Evolutionary conservation across 2,888 invertebrate genomes (phyloP).

Genomic region (Plusia festucae): DNA sequence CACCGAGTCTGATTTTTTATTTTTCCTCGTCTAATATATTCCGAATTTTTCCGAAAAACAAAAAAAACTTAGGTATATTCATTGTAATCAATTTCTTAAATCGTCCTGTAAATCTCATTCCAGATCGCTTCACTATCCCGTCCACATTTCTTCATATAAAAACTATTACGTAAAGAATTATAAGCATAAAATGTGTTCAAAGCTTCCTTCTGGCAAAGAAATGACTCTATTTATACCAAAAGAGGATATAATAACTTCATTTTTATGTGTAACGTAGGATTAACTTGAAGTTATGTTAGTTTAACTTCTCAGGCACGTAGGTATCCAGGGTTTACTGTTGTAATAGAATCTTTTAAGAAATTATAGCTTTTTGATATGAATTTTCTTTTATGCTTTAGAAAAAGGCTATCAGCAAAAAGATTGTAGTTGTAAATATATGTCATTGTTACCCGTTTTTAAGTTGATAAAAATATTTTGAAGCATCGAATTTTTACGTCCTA

Average conservation of each 20-base stretch:
- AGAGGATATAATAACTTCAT: constrained; percentile 13
- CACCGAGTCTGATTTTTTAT: too few relatives aligned
- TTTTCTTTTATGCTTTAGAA: background rate
- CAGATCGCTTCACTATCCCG: too few relatives aligned
- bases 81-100: too few relatives aligned
- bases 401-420: background rate
- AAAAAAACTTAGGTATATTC: too few relatives aligned
- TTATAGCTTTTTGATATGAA: background rate
- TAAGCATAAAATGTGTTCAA: constrained; percentile 40
- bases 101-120: too few relatives aligned
- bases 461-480: too few relatives aligned
- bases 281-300: constrained; percentile 28
- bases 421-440: too few relatives aligned
- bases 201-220: constrained; percentile 25
- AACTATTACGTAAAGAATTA: constrained; percentile 5
- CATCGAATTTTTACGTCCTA: too few relatives aligned
- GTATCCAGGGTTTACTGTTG: background rate
- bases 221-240: constrained; percentile 41
- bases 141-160: background rate
- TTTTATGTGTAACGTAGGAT: constrained; percentile 23
- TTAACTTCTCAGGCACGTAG: background rate
- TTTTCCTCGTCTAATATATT: too few relatives aligned
- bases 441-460: too few relatives aligned
- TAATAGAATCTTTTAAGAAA: background rate
- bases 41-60: too few relatives aligned